These are phyloP conservation scores for Brachionus manjavacas DNA, from an alignment of 1,140 invertebrate genomes.

Conservation along the genomic window DNA sequence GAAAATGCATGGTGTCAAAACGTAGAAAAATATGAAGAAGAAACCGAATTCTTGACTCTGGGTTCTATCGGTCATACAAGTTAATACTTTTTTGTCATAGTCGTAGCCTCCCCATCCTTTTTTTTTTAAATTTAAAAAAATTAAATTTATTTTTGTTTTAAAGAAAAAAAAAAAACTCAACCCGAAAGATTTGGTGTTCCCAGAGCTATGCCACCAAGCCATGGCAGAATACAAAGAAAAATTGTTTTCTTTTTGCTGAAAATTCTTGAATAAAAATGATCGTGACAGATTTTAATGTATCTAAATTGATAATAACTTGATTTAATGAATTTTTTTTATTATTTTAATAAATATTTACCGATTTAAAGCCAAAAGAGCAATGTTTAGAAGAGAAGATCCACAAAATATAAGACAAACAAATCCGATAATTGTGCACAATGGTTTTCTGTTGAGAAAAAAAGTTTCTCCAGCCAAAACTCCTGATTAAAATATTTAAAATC, in stretches of 20 bases:
- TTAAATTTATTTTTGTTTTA: too few species aligned
- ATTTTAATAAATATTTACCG: neutral
- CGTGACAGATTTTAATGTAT: too few species aligned
- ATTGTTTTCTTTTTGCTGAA: too few species aligned
- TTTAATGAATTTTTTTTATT: neutral
- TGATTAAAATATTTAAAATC: neutral
- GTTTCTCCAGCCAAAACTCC: neutral
- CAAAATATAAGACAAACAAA: neutral
- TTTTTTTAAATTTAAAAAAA: too few species aligned
- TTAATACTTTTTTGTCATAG: constrained; percentile 5
- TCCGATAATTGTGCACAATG: constrained; percentile 2
- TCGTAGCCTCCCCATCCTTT: too few species aligned
- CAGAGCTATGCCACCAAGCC: too few species aligned
- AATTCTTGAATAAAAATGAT: too few species aligned
- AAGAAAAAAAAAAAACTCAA: too few species aligned
- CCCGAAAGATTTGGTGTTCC: too few species aligned
- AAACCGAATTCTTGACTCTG: constrained; percentile 12
- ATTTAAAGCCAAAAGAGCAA: neutral
- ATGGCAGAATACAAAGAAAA: too few species aligned
- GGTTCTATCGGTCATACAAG: constrained; percentile 3
- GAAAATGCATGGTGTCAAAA: neutral
- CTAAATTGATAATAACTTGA: too few species aligned
- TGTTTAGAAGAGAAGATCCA: neutral
- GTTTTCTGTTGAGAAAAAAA: neutral
- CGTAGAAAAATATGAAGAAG: constrained; percentile 24